phyloP scores from a whole-genome alignment of 2,113 vertebrate species.

The Cottus gobio region DNA sequence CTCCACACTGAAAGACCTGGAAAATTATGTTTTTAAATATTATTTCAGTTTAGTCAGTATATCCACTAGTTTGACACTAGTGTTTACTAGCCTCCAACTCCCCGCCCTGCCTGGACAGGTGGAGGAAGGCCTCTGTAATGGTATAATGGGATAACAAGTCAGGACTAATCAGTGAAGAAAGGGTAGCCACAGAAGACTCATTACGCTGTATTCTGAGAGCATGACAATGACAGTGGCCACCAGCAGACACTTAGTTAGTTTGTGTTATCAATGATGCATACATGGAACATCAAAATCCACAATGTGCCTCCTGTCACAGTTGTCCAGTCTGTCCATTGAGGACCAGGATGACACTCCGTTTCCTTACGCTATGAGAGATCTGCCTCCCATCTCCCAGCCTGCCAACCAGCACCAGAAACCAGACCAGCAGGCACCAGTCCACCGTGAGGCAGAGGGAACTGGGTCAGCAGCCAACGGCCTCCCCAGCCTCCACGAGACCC shows the following conservation, averaged over 20 bases:
- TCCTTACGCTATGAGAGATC: constrained; percentile 70
- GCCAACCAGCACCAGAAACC: not conserved
- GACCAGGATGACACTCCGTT: constrained; percentile 65
- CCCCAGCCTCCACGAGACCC: constrained; percentile 39
- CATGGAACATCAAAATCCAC: not conserved
- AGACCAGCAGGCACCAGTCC: not conserved
- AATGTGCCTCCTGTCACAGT: constrained; percentile 35
- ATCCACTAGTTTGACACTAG: not conserved
- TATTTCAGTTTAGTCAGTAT: not conserved
- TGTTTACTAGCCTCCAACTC: constrained; percentile 12
- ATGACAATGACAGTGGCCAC: not conserved
- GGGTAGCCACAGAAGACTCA: not conserved
- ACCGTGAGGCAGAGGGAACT: constrained; percentile 5
- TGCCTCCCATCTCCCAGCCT: constrained; percentile 38
- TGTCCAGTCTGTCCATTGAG: constrained; percentile 68
- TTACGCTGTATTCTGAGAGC: not conserved
- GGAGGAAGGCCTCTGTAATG: constrained; percentile 38
- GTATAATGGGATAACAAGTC: constrained; percentile 67
- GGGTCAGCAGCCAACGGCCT: constrained; percentile 23
- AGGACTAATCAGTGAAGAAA: constrained; percentile 49
- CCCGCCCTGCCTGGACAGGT: constrained; percentile 48
- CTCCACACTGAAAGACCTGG: not conserved
- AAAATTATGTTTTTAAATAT: not conserved
- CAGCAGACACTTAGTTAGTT: not conserved
- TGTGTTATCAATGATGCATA: not conserved